Base-by-base conservation (phyloP, 2,888 invertebrate genomes). In the Epinotia ramella region DNA sequence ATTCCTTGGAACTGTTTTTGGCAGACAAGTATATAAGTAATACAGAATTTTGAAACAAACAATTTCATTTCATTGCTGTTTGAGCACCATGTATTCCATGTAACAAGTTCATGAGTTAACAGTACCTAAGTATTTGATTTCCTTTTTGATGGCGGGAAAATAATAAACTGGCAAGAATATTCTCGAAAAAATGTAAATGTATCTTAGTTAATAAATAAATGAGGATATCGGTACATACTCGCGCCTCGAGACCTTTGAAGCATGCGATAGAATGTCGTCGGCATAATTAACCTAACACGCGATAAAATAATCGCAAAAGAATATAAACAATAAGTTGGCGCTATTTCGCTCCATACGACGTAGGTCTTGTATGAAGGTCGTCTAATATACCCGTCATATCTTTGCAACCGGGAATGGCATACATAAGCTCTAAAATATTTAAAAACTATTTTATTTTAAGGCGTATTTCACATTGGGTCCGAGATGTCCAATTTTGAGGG, bases 281-380 rank as follows among this genome's bases (percentile, higher is more conserved):
- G 60, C 24, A 60, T 59, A 69, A 12, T 59, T 24, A 24, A 57
- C 28, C 7, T 16, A 20, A 56, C 24, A 53, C 53, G 40, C 60
- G 69, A 69, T 69, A 60, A 60, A 69, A 69, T 6, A 60, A 46
- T 69, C 59, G 46, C 59, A 11, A 59, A 46, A 24, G 46, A 59
- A 24, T 69, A 28, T 49, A 60, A 60, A 46, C 18, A 69, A 69
- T 57, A 68, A 40, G 40, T 9, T 57, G 9, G 33, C 20, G 44
- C 13, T 67, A 40, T 11, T 33, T 33, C 7, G 59, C 59, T 28
- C 13, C 16, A 60, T 24, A 60, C 59, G 24, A 16, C 13, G 28
- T 24, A 60, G 33, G 33, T 40, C n/a, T 40, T 7, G 7, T 9
- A 40, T 40, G 40, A 40, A 40, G 40, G 9, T 40, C 40, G 40